Conservation (phyloP, 2,797 vertebrate genomes). For the Sarcoramphus papa region DNA sequence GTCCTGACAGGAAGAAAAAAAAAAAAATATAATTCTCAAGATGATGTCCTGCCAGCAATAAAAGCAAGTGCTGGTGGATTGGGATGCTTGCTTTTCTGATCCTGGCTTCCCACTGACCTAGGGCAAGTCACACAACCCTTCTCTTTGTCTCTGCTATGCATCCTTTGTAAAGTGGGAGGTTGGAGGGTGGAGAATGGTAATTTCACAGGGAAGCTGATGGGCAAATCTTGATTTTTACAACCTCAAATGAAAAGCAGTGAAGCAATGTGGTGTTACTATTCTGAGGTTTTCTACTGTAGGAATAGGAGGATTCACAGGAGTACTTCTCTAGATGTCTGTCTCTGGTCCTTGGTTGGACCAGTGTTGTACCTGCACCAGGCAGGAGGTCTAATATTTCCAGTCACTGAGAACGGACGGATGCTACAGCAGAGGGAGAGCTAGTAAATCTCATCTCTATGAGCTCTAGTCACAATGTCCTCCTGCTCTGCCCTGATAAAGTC, state of each 20-base stretch:
- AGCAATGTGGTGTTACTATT: neutral
- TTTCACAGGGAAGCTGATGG: neutral
- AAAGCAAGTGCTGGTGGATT: neutral
- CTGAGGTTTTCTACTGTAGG: neutral
- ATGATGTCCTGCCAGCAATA: neutral
- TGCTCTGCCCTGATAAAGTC: neutral
- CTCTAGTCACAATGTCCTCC: neutral
- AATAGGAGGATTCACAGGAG: neutral
- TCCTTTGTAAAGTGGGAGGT: neutral
- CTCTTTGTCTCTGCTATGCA: neutral
- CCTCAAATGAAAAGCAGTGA: neutral
- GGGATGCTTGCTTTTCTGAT: neutral
- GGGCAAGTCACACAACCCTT: neutral
- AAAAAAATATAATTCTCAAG: neutral
- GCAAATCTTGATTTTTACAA: neutral
- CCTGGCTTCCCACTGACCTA: neutral
- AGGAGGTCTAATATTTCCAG: neutral
- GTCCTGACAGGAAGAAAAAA: neutral
- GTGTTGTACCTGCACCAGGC: neutral
- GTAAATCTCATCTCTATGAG: neutral
- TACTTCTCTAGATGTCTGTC: neutral
- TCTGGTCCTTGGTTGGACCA: neutral
- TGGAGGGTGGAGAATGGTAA: neutral
- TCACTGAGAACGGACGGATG: neutral
- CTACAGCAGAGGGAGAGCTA: neutral